These are phyloP conservation scores for Mesopsocus fuscifrons DNA, from an alignment of 2,888 invertebrate species.

Conservation along the genomic window DNA sequence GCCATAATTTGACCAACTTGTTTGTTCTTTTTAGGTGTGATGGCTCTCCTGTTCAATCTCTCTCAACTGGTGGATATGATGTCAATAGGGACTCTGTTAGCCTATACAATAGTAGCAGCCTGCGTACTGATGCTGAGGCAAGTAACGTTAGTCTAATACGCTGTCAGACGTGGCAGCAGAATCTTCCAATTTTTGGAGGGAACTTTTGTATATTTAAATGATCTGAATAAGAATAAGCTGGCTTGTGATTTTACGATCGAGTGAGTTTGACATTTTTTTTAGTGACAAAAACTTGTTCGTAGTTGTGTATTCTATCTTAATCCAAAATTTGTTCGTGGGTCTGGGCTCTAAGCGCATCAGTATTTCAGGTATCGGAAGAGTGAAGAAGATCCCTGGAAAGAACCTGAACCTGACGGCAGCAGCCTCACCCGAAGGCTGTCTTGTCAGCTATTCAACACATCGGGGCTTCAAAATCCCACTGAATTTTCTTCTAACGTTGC, in stretches of 20 bases:
- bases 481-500: slow-evolving; percentile 27
- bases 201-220: not conserved
- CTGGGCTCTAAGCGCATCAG: too few species aligned
- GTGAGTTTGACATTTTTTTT: too few species aligned
- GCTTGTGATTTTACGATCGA: too few species aligned
- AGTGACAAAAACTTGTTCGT: too few species aligned
- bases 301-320: too few species aligned
- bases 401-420: slow-evolving; percentile 14
- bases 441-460: slow-evolving; percentile 26
- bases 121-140: slow-evolving; percentile 68
- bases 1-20: too few species aligned
- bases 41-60: slow-evolving; percentile 69
- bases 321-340: too few species aligned
- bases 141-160: slow-evolving; percentile 9
- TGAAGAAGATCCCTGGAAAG: slow-evolving; percentile 13
- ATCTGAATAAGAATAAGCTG: not conserved
- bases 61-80: slow-evolving; percentile 74
- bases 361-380: slow-evolving; percentile 18
- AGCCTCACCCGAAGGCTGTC: not conserved
- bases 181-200: not conserved
- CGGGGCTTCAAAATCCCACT: slow-evolving; percentile 25
- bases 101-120: slow-evolving; percentile 78
- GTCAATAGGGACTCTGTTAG: slow-evolving; percentile 72
- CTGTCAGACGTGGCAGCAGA: not conserved
- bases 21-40: slow-evolving; percentile 30